Conservation (phyloP, 2,888 invertebrate species). For the Chymomyza amoena region DNA sequence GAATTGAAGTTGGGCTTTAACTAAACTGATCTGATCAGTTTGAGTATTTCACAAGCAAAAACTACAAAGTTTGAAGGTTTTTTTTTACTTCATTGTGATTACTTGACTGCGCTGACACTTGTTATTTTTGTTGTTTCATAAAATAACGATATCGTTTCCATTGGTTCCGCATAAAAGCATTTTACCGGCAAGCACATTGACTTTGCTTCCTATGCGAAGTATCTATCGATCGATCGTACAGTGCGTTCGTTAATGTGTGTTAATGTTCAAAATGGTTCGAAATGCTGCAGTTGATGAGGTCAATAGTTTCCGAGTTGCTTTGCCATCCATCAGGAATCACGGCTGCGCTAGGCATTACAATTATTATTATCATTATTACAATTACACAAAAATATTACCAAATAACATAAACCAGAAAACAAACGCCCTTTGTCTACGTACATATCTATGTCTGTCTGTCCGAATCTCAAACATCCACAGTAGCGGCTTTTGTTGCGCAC, state of each 20-base stretch:
- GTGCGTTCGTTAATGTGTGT: slow-evolving; percentile 29
- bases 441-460: slow-evolving; percentile 5
- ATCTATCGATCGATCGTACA: not conserved
- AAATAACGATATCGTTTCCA: slow-evolving; percentile 48
- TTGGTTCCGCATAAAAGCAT: slow-evolving; percentile 54
- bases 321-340: slow-evolving; percentile 32
- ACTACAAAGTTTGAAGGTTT: not conserved
- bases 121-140: not conserved
- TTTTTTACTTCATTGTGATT: not conserved
- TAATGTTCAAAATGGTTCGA: slow-evolving; percentile 6
- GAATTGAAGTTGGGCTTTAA: not conserved
- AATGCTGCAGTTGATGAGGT: slow-evolving; percentile 8
- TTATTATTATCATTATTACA: slow-evolving; percentile 51
- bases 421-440: slow-evolving; percentile 7
- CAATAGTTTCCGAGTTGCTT: not conserved
- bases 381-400: slow-evolving; percentile 55
- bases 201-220: slow-evolving; percentile 32
- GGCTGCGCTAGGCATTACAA: slow-evolving; percentile 15
- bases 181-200: slow-evolving; percentile 37
- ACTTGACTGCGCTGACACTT: not conserved
- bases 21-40: not conserved
- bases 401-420: slow-evolving; percentile 38
- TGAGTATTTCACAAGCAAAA: not conserved
- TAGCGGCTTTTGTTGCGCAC: slow-evolving; percentile 40
- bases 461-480: slow-evolving; percentile 1